These are phyloP conservation scores for Philypnodon macrostomus DNA, from an alignment of 2,797 vertebrate genomes.

Conservation along the genomic window DNA sequence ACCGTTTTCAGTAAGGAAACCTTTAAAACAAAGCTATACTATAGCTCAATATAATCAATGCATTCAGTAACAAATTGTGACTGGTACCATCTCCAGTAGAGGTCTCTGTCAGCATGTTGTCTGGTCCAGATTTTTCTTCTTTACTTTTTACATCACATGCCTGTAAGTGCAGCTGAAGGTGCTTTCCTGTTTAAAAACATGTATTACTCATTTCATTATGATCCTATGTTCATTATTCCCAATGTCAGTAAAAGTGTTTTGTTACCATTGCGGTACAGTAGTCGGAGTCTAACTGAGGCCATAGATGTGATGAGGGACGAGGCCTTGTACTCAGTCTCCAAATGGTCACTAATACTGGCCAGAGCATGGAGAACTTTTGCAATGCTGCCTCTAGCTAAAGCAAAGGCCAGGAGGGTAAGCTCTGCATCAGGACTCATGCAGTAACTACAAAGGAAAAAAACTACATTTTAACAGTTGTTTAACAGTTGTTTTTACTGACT, in stretches of 20 bases:
- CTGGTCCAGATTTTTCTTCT: conserved; percentile 95
- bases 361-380: conserved; percentile 91
- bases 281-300: conserved; percentile 86
- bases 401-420: conserved; percentile 91
- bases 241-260: conserved; percentile 11
- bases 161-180: conserved; percentile 86
- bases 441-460: conserved; percentile 72
- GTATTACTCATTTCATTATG: no score
- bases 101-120: conserved; percentile 89
- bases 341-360: conserved; percentile 83
- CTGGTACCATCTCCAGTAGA: conserved; percentile 91
- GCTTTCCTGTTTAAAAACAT: conserved; percentile 83
- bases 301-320: conserved; percentile 88
- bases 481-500: neutral
- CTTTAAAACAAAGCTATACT: conserved; percentile 56
- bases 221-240: conserved; percentile 13
- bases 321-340: conserved; percentile 85
- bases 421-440: conserved; percentile 90
- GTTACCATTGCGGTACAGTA: conserved; percentile 93
- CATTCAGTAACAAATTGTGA: no score
- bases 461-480: neutral
- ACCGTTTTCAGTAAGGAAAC: conserved; percentile 94
- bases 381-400: conserved; percentile 91
- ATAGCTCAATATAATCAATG: no score
- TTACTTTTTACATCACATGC: conserved; percentile 97